phyloP scores from a whole-genome alignment of 2,888 invertebrate genomes.

The Yponomeuta cagnagella region DNA sequence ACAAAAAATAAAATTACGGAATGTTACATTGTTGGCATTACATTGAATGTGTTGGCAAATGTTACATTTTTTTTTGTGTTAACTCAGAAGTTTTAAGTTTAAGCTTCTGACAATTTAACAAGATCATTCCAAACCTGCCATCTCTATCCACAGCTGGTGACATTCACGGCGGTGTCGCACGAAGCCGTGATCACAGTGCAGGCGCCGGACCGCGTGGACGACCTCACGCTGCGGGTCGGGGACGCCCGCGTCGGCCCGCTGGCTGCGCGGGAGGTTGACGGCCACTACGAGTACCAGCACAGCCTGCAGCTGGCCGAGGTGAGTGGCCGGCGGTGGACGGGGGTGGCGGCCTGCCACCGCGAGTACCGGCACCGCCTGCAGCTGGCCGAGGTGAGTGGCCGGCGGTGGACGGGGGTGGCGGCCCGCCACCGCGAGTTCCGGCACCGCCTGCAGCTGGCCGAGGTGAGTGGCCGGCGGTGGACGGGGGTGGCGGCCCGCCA shows the following conservation, averaged over 20 bases:
- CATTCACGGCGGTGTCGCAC: constrained; percentile 75
- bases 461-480: constrained; percentile 33
- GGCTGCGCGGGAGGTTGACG: constrained; percentile 24
- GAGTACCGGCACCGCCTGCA: constrained; percentile 54
- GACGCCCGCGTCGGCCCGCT: constrained; percentile 28
- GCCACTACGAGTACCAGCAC: constrained; percentile 49
- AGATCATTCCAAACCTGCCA: neutral
- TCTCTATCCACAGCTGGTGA: constrained; percentile 45
- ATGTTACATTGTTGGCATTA: too few species aligned
- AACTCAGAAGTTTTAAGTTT: too few species aligned
- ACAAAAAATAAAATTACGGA: too few species aligned
- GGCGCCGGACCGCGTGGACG: constrained; percentile 57
- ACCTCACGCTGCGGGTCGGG: constrained; percentile 58
- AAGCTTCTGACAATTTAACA: constrained; percentile 14
- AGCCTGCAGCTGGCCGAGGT: constrained; percentile 52
- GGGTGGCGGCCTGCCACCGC: constrained; percentile 33
- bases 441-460: constrained; percentile 56
- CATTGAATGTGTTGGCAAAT: too few species aligned
- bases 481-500: constrained; percentile 29
- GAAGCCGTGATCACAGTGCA: constrained; percentile 67
- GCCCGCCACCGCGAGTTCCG: constrained; percentile 43
- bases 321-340: constrained; percentile 15
- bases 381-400: constrained; percentile 47
- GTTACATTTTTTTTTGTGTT: too few species aligned
- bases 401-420: constrained; percentile 17